Evolutionary conservation across 2,797 vertebrate species (phyloP).

Genomic region (Lerista edwardsae): DNA sequence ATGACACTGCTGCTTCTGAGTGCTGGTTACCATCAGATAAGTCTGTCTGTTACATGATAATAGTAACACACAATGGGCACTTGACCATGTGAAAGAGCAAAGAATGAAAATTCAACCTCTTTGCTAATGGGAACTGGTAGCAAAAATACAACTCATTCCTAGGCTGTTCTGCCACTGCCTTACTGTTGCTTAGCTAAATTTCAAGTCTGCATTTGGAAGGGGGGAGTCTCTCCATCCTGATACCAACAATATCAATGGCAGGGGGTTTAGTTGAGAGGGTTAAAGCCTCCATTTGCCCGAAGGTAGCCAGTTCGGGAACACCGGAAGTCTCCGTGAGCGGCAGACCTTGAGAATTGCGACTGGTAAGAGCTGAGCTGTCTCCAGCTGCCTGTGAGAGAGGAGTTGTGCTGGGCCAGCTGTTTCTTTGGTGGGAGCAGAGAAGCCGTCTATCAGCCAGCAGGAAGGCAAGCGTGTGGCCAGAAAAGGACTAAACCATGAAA

Average conservation of each 20-base stretch:
- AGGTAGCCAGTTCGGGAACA: too few relatives aligned
- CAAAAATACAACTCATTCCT: not conserved
- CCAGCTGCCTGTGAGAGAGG: too few relatives aligned
- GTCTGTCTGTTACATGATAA: not conserved
- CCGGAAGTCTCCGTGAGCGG: too few relatives aligned
- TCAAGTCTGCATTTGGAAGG: not conserved
- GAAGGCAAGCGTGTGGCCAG: too few relatives aligned
- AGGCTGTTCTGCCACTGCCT: not conserved
- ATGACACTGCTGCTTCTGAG: not conserved
- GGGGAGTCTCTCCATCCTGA: not conserved
- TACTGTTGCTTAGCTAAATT: not conserved
- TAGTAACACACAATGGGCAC: not conserved
- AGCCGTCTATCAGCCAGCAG: too few relatives aligned
- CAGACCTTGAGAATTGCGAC: too few relatives aligned
- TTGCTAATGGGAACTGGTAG: not conserved
- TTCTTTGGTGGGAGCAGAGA: too few relatives aligned
- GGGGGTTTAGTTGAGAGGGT: too few relatives aligned
- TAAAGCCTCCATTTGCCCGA: too few relatives aligned
- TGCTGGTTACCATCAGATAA: not conserved
- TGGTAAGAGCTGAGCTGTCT: too few relatives aligned
- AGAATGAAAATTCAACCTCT: not conserved
- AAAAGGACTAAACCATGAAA: too few relatives aligned
- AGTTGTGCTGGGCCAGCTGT: too few relatives aligned
- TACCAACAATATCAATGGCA: not conserved
- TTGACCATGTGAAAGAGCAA: not conserved